These are phyloP conservation scores for Phengaris alcon DNA, from an alignment of 2,888 invertebrate genomes.

Conservation along the genomic window DNA sequence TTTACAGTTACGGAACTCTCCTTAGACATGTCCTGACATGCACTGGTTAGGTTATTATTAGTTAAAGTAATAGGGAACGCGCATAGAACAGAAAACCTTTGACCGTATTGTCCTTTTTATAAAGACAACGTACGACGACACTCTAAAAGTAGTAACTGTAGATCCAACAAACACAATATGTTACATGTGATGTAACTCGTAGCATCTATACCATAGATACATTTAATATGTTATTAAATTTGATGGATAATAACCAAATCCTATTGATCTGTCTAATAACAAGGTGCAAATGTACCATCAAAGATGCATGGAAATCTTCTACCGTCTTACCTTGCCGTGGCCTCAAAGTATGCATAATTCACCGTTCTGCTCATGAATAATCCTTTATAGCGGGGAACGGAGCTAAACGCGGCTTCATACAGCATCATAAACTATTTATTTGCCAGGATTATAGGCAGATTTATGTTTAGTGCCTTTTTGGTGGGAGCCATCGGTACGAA, in stretches of 20 bases:
- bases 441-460: constrained; percentile 14
- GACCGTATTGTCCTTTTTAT: no score
- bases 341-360: constrained; percentile 23
- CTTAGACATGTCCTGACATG: no score
- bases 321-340: background rate
- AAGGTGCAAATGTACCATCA: constrained; percentile 17
- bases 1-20: no score
- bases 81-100: no score
- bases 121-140: no score
- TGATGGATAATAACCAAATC: background rate
- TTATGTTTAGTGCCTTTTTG: constrained; percentile 11
- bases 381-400: constrained; percentile 16
- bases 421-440: constrained; percentile 24
- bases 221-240: background rate
- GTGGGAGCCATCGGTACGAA: background rate
- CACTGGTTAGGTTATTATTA: no score
- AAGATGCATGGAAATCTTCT: constrained; percentile 20
- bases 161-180: no score
- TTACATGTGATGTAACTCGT: no score
- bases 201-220: background rate
- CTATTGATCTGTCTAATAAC: background rate
- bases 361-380: constrained; percentile 22
- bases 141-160: no score
- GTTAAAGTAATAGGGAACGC: no score
- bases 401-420: constrained; percentile 13